Conservation (phyloP, 2,888 invertebrate genomes). For the Tyria jacobaeae region DNA sequence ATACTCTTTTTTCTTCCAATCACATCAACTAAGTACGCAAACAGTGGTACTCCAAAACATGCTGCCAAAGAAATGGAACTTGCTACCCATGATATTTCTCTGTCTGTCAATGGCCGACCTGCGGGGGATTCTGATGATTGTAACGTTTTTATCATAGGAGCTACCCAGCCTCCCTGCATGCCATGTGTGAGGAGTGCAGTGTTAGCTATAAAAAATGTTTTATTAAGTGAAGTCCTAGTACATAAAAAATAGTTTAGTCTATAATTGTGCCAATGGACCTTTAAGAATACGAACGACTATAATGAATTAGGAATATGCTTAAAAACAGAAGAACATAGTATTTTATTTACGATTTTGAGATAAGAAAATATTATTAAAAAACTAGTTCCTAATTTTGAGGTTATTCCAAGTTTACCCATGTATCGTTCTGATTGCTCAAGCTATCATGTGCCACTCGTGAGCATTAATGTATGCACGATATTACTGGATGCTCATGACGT, state of each 20-base stretch:
- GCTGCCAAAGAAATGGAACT: constrained; percentile 71
- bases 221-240: too few species aligned
- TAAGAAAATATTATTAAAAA: background rate
- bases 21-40: constrained; percentile 65
- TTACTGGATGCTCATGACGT: background rate
- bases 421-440: background rate
- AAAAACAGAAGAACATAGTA: too few species aligned
- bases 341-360: background rate
- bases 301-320: too few species aligned
- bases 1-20: constrained; percentile 73
- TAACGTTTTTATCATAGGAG: constrained; percentile 69
- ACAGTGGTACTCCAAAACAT: constrained; percentile 68
- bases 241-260: too few species aligned
- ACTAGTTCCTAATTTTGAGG: background rate
- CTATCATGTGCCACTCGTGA: background rate
- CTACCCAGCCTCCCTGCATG: constrained; percentile 71
- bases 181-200: constrained; percentile 69
- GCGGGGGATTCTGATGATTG: constrained; percentile 60
- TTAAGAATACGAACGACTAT: too few species aligned
- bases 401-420: background rate
- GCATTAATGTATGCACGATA: background rate
- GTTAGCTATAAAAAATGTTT: constrained; percentile 76
- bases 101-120: constrained; percentile 59
- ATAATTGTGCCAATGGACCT: too few species aligned
- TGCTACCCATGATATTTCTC: constrained; percentile 70